Evolutionary conservation across 2,888 invertebrate genomes (phyloP), one percentile per base, ranked within the genome.

Genomic region (Acrobasis consociella): DNA sequence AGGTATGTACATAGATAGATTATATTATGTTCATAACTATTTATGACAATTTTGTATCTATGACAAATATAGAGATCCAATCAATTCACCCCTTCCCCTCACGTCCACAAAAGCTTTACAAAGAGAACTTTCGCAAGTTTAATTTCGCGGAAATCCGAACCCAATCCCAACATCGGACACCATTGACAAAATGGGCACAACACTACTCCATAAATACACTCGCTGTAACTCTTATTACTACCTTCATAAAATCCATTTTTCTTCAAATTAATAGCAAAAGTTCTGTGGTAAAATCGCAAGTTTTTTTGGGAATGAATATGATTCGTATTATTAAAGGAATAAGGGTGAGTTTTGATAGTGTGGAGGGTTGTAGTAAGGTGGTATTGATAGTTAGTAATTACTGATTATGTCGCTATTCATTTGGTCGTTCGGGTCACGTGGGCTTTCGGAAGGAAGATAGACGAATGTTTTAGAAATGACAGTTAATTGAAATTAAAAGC

Each of bases 141-240:
- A 56, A 56, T 56, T 42, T 42, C 42, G 42, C 56, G 56, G 37
- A 56, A 56, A 56, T 56, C 56, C 56, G 39, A 7, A 42, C 56
- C 16, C 10, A 56, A 17, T 17, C 56, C 42, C 39, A 56, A 56
- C 10, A 42, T 10, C 52, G 52, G 52, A 38, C 37, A 38, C 39
- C 56, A 56, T 56, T 15, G 56, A 56, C 56, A 56, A 56, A 56
- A 56, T 17, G 39, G 56, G n/a, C 42, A 56, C 56, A 56, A 39
- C 42, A 42, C 56, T 56, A 42, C 16, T 7, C 42, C 42, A 56
- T 39, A 16, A 42, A 1, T 56, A 7, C 56, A 42, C 10, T 7
- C 5, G 1, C 10, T 38, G 39, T 17, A 9, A 42, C 42, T 16
- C 15, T 16, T 56, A 56, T 17, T 11, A 3, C 9, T 10, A 11